Evolutionary conservation across 2,113 vertebrate genomes (phyloP), one percentile per base, ranked within the genome.

Genomic region (Chionomys nivalis): DNA sequence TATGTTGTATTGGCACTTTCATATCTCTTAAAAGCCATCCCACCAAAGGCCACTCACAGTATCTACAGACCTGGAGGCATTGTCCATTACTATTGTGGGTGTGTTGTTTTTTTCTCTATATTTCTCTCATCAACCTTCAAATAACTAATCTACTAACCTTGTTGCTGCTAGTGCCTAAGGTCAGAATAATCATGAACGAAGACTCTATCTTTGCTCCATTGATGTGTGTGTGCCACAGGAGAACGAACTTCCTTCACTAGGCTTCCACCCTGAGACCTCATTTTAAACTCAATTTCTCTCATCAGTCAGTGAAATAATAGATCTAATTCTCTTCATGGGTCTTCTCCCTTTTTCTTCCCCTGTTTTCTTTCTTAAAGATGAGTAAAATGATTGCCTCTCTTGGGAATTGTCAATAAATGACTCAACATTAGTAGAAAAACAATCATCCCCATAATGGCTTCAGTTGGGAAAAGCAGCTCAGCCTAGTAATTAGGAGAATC

Each of bases 101-200:
- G 11, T 26, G 21, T 81, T 72, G 3, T 66, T 58, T 28, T 79
- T 93, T 39, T 31, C n/a, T 36, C 6, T 79, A 21, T 10, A 12
- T 52, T 17, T 10, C 21, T 90, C 0, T 28, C 39, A 52, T n/a
- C 66, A 14, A 8, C 42, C 55, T 63, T 4, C 49, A 28, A 72
- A 65, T 49, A 87, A 28, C 31, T 24, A 73, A 92, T 65, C 42
- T 87, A 95, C 89, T 89, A 19, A 95, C 94, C 76, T 96, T 77
- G 58, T 21, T 65, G 82, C 31, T 61, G 9, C 61, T 68, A 26
- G 47, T 9, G 24, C 94, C 17, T 39, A 16, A 55, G 55, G 24
- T 49, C 75, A n/a, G 33, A 85, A 78, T 81, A 78, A 81, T 39
- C 21, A 79, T 11, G 24, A 19, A 11, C 44, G 72, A 94, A 91